These are phyloP conservation scores for Mycalesis mineus DNA, from an alignment of 2,888 invertebrate genomes.

Conservation along the genomic window DNA sequence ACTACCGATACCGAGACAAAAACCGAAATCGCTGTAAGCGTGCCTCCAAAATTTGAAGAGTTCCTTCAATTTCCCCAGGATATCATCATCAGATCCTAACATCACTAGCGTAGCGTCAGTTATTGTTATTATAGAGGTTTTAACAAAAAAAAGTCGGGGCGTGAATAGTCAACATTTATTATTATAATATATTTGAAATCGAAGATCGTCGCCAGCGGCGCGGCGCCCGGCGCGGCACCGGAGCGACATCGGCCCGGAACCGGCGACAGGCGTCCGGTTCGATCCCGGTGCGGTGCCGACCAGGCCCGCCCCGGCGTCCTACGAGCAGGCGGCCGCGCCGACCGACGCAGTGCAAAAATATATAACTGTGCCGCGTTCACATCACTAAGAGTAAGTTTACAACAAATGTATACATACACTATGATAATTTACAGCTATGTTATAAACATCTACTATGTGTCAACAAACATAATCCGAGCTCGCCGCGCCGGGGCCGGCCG, in stretches of 20 bases:
- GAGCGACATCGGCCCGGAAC: not conserved
- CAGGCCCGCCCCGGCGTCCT: constrained; percentile 31
- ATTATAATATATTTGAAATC: constrained; percentile 57
- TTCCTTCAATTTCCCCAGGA: too few species aligned
- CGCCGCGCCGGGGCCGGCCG: not conserved
- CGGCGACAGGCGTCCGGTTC: constrained; percentile 20
- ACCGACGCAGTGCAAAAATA: constrained; percentile 62
- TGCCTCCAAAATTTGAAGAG: too few species aligned
- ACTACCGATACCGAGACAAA: too few species aligned
- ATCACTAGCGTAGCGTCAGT: too few species aligned
- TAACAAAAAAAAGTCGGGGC: not conserved
- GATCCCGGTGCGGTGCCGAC: constrained; percentile 20
- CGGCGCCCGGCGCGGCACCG: constrained; percentile 26
- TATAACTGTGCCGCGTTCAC: constrained; percentile 60
- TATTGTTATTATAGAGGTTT: too few species aligned
- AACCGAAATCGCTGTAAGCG: too few species aligned
- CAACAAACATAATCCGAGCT: constrained; percentile 44
- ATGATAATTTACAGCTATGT: constrained; percentile 26
- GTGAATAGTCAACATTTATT: constrained; percentile 70
- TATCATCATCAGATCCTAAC: too few species aligned
- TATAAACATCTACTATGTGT: constrained; percentile 36
- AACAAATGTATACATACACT: constrained; percentile 39
- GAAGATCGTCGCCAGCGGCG: constrained; percentile 44
- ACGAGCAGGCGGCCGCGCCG: too few species aligned
- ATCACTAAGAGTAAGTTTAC: constrained; percentile 34